Evolutionary conservation across 2,113 vertebrate species (phyloP).

Genomic region (Ptilonorhynchus violaceus): DNA sequence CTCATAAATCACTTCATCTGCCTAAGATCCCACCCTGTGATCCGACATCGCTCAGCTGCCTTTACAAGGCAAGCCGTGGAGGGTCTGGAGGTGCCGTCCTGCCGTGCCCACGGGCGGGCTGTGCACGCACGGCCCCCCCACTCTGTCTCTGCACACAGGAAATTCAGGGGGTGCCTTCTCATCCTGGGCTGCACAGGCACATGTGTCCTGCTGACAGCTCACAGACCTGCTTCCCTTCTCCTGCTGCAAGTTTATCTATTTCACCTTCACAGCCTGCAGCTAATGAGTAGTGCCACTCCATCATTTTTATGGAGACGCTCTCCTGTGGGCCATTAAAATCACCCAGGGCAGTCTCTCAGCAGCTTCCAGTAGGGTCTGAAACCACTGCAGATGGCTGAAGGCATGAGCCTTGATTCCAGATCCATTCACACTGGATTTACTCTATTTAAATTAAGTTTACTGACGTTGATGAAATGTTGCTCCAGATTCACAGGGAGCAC

Average conservation of each 20-base stretch:
- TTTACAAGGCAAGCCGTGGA: neutral
- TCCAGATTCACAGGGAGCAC: neutral
- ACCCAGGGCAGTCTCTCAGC: neutral
- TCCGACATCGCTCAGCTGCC: neutral
- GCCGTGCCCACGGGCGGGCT: neutral
- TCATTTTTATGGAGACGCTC: neutral
- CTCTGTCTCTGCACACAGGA: neutral
- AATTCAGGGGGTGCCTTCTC: neutral
- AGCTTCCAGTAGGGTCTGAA: neutral
- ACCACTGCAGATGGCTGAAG: neutral
- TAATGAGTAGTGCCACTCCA: neutral
- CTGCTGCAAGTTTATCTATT: slow-evolving; percentile 7
- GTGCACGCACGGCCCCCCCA: neutral
- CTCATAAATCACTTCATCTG: neutral
- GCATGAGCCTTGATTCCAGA: neutral
- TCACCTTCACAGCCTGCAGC: slow-evolving; percentile 29
- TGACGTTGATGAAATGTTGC: neutral
- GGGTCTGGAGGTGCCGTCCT: neutral
- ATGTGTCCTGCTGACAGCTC: neutral
- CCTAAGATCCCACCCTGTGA: neutral
- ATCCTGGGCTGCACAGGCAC: neutral
- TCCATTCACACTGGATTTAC: neutral
- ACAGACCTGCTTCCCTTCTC: neutral
- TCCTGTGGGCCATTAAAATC: neutral
- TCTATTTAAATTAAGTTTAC: neutral